These are phyloP conservation scores for Eumerus sabulonum DNA, from an alignment of 2,888 invertebrate genomes.

Conservation along the genomic window DNA sequence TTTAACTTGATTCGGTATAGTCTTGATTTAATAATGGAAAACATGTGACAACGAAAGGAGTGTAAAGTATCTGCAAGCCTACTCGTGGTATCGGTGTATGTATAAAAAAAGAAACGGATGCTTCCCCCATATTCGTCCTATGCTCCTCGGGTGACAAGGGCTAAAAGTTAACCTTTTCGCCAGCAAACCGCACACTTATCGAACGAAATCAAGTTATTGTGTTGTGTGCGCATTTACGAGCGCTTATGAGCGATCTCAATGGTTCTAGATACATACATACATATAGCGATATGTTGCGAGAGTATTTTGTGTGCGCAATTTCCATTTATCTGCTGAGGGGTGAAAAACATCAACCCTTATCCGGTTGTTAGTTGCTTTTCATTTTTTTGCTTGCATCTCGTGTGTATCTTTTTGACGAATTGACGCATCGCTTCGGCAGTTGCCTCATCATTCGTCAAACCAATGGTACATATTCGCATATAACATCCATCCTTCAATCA, in stretches of 20 bases:
- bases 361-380: slow-evolving; percentile 2
- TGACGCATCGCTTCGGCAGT: slow-evolving; percentile 64
- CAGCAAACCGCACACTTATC: slow-evolving; percentile 63
- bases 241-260: slow-evolving; percentile 61
- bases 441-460: slow-evolving; percentile 64
- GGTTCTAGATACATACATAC: slow-evolving; percentile 31
- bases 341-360: slow-evolving; percentile 57
- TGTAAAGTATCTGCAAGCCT: slow-evolving; percentile 55
- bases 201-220: slow-evolving; percentile 57
- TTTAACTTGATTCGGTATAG: slow-evolving; percentile 58
- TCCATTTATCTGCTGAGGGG: slow-evolving; percentile 36
- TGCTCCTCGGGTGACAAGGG: not conserved
- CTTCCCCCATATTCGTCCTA: slow-evolving; percentile 30
- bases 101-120: slow-evolving; percentile 10
- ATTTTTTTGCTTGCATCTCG: not conserved
- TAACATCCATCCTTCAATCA: slow-evolving; percentile 11
- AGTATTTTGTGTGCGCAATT: slow-evolving; percentile 46
- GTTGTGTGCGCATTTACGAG: slow-evolving; percentile 33
- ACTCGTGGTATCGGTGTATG: slow-evolving; percentile 31
- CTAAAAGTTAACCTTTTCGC: slow-evolving; percentile 54
- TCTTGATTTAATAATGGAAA: slow-evolving; percentile 54
- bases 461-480: slow-evolving; percentile 38
- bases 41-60: slow-evolving; percentile 25
- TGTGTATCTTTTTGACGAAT: slow-evolving; percentile 53
- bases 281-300: not conserved